phyloP scores from a whole-genome alignment of 2,888 invertebrate genomes.

The Noctua fimbriata region DNA sequence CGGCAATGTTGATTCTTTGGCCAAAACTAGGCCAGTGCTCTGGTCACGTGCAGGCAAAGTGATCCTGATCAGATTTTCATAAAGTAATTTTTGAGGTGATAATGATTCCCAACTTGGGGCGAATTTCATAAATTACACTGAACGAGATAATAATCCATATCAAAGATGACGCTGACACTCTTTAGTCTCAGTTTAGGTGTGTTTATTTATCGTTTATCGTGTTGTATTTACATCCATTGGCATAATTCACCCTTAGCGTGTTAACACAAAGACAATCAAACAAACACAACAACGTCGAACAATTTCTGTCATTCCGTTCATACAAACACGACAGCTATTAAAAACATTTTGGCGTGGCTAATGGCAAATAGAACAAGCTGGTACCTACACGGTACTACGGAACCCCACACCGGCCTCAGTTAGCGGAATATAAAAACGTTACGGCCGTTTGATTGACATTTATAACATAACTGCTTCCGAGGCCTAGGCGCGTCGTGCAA shows the following conservation, averaged over 20 bases:
- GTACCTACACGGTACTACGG: neutral
- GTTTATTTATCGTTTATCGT: neutral
- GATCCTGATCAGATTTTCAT: neutral
- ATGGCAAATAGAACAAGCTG: constrained; percentile 17
- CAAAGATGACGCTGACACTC: neutral
- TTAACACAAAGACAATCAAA: neutral
- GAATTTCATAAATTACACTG: neutral
- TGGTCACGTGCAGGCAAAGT: neutral
- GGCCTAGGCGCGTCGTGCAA: constrained; percentile 10
- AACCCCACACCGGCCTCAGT: constrained; percentile 29
- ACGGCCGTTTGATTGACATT: constrained; percentile 66
- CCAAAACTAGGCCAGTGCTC: neutral
- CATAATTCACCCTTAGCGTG: neutral
- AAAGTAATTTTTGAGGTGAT: neutral
- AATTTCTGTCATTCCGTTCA: neutral
- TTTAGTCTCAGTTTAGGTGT: neutral
- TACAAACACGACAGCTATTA: constrained; percentile 10
- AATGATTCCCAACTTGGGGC: neutral
- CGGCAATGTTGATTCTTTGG: no score
- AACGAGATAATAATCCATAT: neutral
- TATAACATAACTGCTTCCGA: constrained; percentile 65
- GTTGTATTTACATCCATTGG: neutral
- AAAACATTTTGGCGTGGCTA: constrained; percentile 28
- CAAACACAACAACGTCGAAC: neutral
- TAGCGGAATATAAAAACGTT: constrained; percentile 55